Conservation (phyloP, 1,140 invertebrate species). For the Arctopsyche grandis region DNA sequence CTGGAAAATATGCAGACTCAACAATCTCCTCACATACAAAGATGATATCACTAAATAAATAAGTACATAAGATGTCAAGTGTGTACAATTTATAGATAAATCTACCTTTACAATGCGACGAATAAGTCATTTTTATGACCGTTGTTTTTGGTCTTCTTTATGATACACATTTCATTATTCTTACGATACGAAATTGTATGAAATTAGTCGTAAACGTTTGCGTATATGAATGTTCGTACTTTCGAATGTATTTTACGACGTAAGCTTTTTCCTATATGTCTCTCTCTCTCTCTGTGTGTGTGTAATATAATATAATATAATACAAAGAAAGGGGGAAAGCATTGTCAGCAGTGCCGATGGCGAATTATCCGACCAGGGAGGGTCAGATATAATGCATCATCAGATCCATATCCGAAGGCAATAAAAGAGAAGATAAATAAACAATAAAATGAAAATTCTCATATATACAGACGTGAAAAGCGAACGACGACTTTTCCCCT, state of each 20-base stretch:
- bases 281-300: neutral
- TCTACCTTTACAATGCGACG: neutral
- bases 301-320: neutral
- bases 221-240: neutral
- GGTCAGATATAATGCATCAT: slow-evolving; percentile 50
- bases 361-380: slow-evolving; percentile 38
- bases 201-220: slow-evolving; percentile 27
- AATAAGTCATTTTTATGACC: slow-evolving; percentile 15
- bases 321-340: slow-evolving; percentile 12
- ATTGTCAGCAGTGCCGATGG: slow-evolving; percentile 40
- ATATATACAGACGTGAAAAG: slow-evolving; percentile 8
- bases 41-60: too few species aligned
- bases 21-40: too few species aligned
- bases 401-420: slow-evolving; percentile 46
- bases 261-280: slow-evolving; percentile 11
- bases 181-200: slow-evolving; percentile 20
- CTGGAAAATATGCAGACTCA: too few species aligned
- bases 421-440: slow-evolving; percentile 51
- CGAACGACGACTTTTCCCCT: neutral
- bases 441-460: slow-evolving; percentile 51
- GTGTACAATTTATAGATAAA: neutral
- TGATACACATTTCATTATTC: slow-evolving; percentile 18
- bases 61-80: too few species aligned
- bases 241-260: slow-evolving; percentile 3
- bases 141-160: neutral